Base-by-base conservation (phyloP, 1,140 invertebrate genomes). In the Ceratina australensis region DNA sequence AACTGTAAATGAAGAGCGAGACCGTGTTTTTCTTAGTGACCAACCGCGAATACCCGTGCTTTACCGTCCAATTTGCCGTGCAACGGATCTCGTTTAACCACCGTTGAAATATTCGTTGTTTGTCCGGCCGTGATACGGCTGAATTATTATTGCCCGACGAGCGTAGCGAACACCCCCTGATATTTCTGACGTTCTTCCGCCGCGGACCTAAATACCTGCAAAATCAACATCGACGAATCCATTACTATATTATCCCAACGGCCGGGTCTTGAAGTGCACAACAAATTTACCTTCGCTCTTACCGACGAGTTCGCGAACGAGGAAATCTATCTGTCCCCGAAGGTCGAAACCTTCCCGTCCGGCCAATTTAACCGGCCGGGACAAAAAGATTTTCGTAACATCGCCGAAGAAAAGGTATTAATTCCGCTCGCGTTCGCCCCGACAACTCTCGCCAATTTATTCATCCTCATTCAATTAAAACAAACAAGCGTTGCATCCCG, bases 171-270 rank as follows among this genome's bases (percentile, higher is more conserved):
- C n/a, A n/a, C n/a, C n/a, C 61, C 18, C 67, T 74, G 52, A 13
- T 47, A 75, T 61, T 20, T 22, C 16, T 13, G 20, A 57, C 13
- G 59, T 83, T 52, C 68, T 72, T 59, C 47, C 64, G 49, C 4
- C 50, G 49, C 16, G 60, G 56, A 76, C 18, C 56, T 52, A 80
- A 65, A 73, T 84, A 69, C 63, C 68, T 69, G 63, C n/a, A 69
- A 68, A 76, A 47, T 79, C 67, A 63, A 67, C 33, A 66, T 47
- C 49, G 26, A 12, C n/a, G 69, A 74, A 84, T 83, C 83, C 82
- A 84, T 84, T 78, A 84, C 78, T 80, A 73, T 84, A 84, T 84
- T 84, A 84, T 50, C 56, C 60, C 50, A n/a, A 52, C 47, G 57
- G 61, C 20, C 78, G 65, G 66, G 28, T 65, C 24, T 72, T 77